phyloP scores from a whole-genome alignment of 2,113 vertebrate species.

The Tachycineta bicolor region DNA sequence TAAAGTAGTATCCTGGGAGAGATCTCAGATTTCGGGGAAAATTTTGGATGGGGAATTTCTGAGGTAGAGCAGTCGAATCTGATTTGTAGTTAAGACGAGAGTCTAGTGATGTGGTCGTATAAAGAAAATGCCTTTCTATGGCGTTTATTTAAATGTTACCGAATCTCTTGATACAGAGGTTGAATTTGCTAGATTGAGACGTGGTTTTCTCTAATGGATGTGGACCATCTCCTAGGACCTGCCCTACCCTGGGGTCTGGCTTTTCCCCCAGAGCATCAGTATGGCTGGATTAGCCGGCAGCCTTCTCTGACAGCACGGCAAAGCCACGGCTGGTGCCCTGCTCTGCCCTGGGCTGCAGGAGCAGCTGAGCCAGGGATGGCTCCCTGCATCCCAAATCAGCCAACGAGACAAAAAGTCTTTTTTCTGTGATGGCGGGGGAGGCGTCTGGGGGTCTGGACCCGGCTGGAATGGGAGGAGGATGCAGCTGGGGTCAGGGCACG shows the following conservation, averaged over 20 bases:
- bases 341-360: neutral
- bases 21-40: slow-evolving; percentile 34
- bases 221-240: neutral
- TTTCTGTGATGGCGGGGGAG: fast-evolving
- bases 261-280: fast-evolving
- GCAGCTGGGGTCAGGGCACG: neutral
- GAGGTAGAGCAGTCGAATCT: neutral
- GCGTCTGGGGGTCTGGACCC: neutral
- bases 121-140: neutral
- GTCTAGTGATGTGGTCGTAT: neutral
- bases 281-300: neutral
- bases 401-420: neutral
- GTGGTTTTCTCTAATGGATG: neutral
- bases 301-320: neutral
- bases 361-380: neutral
- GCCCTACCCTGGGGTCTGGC: neutral
- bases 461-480: neutral
- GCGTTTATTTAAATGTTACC: neutral
- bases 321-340: neutral
- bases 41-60: slow-evolving; percentile 30
- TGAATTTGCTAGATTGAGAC: neutral
- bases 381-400: neutral
- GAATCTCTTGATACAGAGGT: neutral
- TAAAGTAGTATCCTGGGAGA: slow-evolving; percentile 49
- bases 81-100: neutral